Evolutionary conservation across 2,797 vertebrate genomes (phyloP), one percentile per base, ranked within the genome.

Genomic region (Xenops minutus): DNA sequence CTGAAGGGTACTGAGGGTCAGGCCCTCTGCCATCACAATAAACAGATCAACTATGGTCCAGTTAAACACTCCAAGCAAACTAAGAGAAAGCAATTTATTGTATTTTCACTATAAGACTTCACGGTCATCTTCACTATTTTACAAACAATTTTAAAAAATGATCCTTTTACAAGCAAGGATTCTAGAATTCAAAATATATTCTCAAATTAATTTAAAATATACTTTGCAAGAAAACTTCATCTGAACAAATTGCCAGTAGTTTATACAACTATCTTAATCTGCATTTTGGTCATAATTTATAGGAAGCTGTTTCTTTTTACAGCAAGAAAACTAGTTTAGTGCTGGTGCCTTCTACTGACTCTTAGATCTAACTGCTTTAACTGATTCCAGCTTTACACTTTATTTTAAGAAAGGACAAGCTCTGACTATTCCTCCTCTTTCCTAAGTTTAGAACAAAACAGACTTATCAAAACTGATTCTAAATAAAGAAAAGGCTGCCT

Each of bases 61-160:
- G 51, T 75, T 88, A 92, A 84, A 78, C 67, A 79, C 54, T 48
- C 43, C 9, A 80, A 63, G 34, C 44, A 77, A 92, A 29, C 12
- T 75, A 88, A 64, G 51, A 85, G n/a, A 89, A 93, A 94, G 34
- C 71, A 46, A 19, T 96, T 97, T 97, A 97, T 91, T 97, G 8
- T 90, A 16, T 66, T 66, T 81, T 67, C 34, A 63, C 43, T 49
- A 10, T 67, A 94, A 64, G n/a, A 74, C 24, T 58, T 74, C 5
- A 86, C 66, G 26, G 30, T 44, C 26, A 63, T 81, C 17, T 77
- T 64, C 1, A 3, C 43, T 86, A 21, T 92, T 86, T 96, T 92
- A 96, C 87, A 92, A 89, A 84, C 32, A 10, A 36, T 12, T 92
- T 72, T 3, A 32, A 78, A 95, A 96, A 93, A 32, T 4, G 2